Evolutionary conservation across 2,113 vertebrate species (phyloP).

Genomic region (Vulpes ferrilata): DNA sequence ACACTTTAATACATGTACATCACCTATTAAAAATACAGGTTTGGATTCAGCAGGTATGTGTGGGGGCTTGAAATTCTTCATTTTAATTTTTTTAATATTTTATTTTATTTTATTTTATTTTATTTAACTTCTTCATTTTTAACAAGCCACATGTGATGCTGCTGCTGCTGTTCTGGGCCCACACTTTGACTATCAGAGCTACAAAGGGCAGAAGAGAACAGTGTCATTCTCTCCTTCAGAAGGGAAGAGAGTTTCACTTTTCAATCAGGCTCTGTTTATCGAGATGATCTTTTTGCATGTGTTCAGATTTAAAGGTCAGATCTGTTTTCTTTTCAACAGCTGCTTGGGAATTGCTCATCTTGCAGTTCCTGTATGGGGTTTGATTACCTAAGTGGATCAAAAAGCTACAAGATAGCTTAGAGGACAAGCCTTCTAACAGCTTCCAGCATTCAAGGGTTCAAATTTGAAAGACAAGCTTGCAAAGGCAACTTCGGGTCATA

Average conservation of each 20-base stretch:
- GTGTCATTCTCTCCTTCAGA: not conserved
- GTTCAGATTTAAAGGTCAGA: conserved; percentile 66
- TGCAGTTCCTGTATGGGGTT: not conserved
- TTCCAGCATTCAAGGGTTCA: not conserved
- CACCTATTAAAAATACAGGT: not conserved
- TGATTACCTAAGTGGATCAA: conserved; percentile 55
- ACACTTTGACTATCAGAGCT: not conserved
- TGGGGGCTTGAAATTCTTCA: not conserved
- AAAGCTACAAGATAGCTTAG: not conserved
- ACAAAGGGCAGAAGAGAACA: not conserved
- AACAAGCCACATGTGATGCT: not conserved
- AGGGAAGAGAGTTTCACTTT: not conserved
- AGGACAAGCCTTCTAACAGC: not conserved
- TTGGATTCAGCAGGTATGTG: not conserved
- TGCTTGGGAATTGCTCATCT: not conserved
- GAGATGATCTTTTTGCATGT: conserved; percentile 25
- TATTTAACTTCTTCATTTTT: not conserved
- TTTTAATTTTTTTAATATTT: not conserved
- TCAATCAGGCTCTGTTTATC: conserved; percentile 10
- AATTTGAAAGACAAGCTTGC: not conserved
- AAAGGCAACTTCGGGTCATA: not conserved
- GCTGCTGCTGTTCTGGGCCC: fast-evolving
- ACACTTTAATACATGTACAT: not conserved
- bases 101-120: too few species aligned
- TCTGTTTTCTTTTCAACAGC: conserved; percentile 49